phyloP scores from a whole-genome alignment of 2,113 vertebrate genomes.

The Mystacornis crossleyi region DNA sequence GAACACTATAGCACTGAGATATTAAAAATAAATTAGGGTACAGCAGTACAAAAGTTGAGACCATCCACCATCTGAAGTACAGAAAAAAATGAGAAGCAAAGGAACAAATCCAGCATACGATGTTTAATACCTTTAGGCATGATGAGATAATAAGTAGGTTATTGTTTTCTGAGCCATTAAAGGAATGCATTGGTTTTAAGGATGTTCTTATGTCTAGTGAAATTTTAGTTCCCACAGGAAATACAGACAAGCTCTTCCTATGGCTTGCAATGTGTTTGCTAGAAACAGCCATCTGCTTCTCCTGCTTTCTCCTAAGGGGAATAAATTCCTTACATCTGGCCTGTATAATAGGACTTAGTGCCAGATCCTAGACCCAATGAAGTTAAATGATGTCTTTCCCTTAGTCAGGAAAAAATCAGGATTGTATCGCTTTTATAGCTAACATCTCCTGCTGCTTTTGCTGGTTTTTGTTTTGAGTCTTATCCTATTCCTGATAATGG shows the following conservation, averaged over 20 bases:
- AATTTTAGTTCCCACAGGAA: constrained; percentile 42
- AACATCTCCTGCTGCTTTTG: constrained; percentile 42
- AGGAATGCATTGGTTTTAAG: constrained; percentile 11
- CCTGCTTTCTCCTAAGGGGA: constrained; percentile 29
- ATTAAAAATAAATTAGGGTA: constrained; percentile 47
- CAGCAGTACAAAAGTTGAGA: not conserved
- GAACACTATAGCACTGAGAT: not conserved
- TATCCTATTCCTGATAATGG: constrained; percentile 5
- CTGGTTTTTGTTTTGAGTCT: not conserved
- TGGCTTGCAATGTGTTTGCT: constrained; percentile 42
- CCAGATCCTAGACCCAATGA: constrained; percentile 48
- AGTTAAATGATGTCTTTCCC: constrained; percentile 65
- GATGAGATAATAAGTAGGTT: constrained; percentile 47
- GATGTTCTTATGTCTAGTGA: constrained; percentile 17
- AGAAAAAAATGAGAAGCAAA: not conserved
- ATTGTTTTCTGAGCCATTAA: constrained; percentile 43
- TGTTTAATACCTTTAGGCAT: constrained; percentile 31
- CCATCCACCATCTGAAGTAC: not conserved
- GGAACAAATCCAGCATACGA: not conserved
- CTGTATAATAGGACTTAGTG: constrained; percentile 33
- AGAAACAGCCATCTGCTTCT: constrained; percentile 58
- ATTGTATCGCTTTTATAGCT: constrained; percentile 49
- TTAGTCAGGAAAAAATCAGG: constrained; percentile 59
- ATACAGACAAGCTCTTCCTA: not conserved
- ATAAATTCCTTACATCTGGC: constrained; percentile 65